Conservation (phyloP, 1,140 invertebrate species). For the Gonioctena quinquepunctata region DNA sequence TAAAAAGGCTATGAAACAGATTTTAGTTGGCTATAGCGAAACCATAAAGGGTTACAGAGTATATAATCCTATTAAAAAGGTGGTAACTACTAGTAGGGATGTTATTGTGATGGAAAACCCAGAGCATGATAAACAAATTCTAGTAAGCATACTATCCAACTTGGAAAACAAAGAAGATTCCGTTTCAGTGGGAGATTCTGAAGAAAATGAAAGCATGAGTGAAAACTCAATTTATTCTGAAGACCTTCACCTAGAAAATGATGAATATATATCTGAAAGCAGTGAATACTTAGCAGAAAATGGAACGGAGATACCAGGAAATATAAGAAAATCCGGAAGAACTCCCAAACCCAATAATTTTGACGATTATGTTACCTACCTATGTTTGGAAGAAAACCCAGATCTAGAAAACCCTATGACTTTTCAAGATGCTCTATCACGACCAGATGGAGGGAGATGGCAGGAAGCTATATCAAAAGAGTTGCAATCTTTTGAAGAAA, state of each 20-base stretch:
- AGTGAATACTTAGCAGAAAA: too few relatives aligned
- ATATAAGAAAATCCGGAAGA: not conserved
- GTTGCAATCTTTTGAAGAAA: slow-evolving; percentile 44
- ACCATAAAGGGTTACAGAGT: not conserved
- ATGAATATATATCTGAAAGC: too few relatives aligned
- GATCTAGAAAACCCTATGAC: not conserved
- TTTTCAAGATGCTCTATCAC: slow-evolving; percentile 17
- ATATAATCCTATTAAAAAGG: slow-evolving; percentile 1
- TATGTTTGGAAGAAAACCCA: not conserved
- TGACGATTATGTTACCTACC: not conserved
- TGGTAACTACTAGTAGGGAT: not conserved
- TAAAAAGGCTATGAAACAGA: slow-evolving; percentile 35
- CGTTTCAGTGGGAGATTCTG: too few relatives aligned
- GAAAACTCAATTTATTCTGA: too few relatives aligned
- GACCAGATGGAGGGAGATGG: slow-evolving; percentile 29
- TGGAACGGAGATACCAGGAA: too few relatives aligned
- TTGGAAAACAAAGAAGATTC: too few relatives aligned
- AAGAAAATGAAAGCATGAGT: too few relatives aligned
- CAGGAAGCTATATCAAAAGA: slow-evolving; percentile 36
- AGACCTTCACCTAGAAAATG: too few relatives aligned
- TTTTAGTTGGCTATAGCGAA: slow-evolving; percentile 36
- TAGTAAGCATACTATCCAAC: too few relatives aligned
- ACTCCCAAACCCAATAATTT: not conserved
- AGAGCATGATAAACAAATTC: not conserved
- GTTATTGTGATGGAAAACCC: slow-evolving; percentile 38